Percentiles rank a stretch among this genome's conserved stretches.
Conservation (phyloP, 2,888 invertebrate species). For the Plagiodera versicolora region DNA sequence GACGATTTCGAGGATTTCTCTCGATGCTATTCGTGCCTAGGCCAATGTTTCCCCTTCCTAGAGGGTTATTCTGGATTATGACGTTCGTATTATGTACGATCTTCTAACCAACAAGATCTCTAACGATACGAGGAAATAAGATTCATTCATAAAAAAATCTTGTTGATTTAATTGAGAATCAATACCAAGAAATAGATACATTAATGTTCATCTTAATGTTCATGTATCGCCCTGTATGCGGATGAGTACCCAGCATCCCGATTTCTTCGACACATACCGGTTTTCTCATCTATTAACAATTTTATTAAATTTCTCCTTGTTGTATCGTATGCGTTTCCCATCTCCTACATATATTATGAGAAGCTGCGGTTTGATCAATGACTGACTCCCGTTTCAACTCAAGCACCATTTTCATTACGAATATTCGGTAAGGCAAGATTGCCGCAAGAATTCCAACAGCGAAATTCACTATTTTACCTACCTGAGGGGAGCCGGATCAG, state of each 20-base stretch:
- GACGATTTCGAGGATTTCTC: not conserved
- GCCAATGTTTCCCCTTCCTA: not conserved
- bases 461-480: not conserved
- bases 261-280: constrained; percentile 26
- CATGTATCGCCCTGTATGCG: not conserved
- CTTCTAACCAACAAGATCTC: too few relatives aligned
- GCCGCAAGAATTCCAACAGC: not conserved
- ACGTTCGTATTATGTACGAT: too few relatives aligned
- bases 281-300: constrained; percentile 28
- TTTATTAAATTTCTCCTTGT: constrained; percentile 30
- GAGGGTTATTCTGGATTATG: too few relatives aligned
- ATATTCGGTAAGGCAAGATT: not conserved
- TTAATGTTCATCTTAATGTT: too few relatives aligned
- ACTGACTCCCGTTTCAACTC: not conserved
- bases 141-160: too few relatives aligned
- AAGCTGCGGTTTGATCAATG: constrained; percentile 1
- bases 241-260: not conserved
- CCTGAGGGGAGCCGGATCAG: not conserved
- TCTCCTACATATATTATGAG: not conserved
- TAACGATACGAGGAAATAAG: too few relatives aligned
- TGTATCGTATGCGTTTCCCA: not conserved
- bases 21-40: not conserved
- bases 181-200: too few relatives aligned
- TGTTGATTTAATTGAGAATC: too few relatives aligned
- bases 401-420: not conserved